phyloP scores from a whole-genome alignment of 1,140 invertebrate genomes.

The Sesamia nonagrioides region DNA sequence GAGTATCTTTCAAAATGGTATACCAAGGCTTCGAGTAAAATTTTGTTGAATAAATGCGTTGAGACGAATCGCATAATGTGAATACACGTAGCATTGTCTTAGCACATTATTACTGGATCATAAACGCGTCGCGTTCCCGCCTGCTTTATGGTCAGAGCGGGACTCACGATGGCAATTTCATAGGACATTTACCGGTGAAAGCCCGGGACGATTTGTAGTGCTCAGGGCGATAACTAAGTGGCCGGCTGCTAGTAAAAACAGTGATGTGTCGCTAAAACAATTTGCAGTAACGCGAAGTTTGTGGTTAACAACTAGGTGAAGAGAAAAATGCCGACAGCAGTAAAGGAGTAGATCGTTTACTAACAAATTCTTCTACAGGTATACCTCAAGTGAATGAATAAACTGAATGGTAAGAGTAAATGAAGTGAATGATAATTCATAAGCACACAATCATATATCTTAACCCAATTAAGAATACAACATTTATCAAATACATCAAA shows the following conservation, averaged over 20 bases:
- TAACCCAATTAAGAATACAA: slow-evolving; percentile 43
- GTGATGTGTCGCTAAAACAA: slow-evolving; percentile 58
- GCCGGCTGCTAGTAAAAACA: slow-evolving; percentile 58
- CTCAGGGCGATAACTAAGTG: slow-evolving; percentile 70
- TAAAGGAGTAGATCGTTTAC: not conserved
- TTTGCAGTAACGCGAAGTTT: slow-evolving; percentile 52
- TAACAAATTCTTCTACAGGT: not conserved
- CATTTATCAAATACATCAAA: slow-evolving; percentile 42
- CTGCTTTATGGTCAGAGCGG: slow-evolving; percentile 74
- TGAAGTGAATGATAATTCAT: slow-evolving; percentile 25
- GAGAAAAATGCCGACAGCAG: not conserved
- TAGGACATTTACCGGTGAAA: slow-evolving; percentile 76
- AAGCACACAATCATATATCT: slow-evolving; percentile 44
- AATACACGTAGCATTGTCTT: slow-evolving; percentile 59
- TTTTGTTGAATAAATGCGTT: slow-evolving; percentile 20
- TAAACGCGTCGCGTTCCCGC: slow-evolving; percentile 71
- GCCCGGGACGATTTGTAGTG: slow-evolving; percentile 70
- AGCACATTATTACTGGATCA: slow-evolving; percentile 73
- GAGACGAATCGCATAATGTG: slow-evolving; percentile 33
- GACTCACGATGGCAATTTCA: slow-evolving; percentile 83
- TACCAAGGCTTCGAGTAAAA: slow-evolving; percentile 11
- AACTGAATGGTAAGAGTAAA: not conserved
- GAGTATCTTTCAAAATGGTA: slow-evolving; percentile 44
- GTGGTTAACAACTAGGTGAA: slow-evolving; percentile 9
- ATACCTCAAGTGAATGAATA: not conserved